Percentiles rank a stretch among this genome's conserved stretches.
These are phyloP conservation scores for Catharus bicknelli DNA, from an alignment of 2,113 vertebrate species.

Conservation along the genomic window DNA sequence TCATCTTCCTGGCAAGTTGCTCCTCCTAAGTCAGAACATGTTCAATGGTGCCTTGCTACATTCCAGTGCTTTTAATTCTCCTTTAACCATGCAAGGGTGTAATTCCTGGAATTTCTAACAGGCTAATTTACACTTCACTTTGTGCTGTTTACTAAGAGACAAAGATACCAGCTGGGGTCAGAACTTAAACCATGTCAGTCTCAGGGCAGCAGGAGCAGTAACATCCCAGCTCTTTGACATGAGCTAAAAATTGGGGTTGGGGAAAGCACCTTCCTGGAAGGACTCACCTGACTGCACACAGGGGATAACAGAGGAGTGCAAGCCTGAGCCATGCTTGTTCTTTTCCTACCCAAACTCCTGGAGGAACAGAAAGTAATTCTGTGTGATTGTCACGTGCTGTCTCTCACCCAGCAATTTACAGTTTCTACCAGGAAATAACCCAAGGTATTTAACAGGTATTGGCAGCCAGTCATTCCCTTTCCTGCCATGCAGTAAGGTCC, in stretches of 20 bases:
- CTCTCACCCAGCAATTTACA: not conserved
- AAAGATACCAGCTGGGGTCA: not conserved
- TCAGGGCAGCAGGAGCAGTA: not conserved
- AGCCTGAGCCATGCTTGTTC: not conserved
- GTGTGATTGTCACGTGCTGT: not conserved
- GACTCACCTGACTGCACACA: not conserved
- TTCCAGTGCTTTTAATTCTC: not conserved
- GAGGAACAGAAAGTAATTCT: not conserved
- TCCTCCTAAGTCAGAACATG: not conserved
- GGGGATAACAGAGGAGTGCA: not conserved
- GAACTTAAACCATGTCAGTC: not conserved
- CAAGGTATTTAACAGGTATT: not conserved
- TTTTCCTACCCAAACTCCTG: not conserved
- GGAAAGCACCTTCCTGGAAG: not conserved
- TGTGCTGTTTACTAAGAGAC: not conserved
- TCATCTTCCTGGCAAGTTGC: not conserved
- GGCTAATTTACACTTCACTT: not conserved
- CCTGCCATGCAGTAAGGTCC: not conserved
- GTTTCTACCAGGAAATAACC: not conserved
- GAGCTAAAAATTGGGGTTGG: not conserved
- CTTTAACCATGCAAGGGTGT: not conserved
- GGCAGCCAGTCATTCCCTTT: not conserved
- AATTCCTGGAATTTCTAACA: not conserved
- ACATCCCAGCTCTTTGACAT: not conserved
- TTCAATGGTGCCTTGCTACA: conserved; percentile 26